Evolutionary conservation across 2,113 vertebrate species (phyloP).

Genomic region (Cavia aperea): DNA sequence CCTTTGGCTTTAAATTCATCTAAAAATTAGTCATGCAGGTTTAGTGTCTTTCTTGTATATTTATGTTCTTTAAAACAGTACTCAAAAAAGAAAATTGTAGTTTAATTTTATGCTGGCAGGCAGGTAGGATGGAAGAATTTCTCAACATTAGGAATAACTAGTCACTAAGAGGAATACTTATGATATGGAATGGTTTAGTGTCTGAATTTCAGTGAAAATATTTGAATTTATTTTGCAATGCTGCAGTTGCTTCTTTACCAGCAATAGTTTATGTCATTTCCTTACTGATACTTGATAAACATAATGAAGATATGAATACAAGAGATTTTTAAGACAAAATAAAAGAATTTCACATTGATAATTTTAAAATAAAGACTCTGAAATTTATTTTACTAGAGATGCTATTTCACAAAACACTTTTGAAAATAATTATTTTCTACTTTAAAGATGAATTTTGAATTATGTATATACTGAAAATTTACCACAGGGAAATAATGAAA

Average conservation of each 20-base stretch:
- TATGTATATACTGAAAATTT: not conserved
- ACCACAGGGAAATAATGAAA: not conserved
- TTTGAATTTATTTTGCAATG: not conserved
- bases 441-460: conserved; percentile 21
- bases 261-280: not conserved
- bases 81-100: not conserved
- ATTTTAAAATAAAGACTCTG: conserved; percentile 4
- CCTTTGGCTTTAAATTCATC: conserved; percentile 35
- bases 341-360: not conserved
- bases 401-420: conserved; percentile 24
- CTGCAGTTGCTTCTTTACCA: not conserved
- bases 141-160: not conserved
- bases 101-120: conserved; percentile 12
- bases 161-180: not conserved
- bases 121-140: not conserved
- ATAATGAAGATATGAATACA: not conserved
- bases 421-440: not conserved
- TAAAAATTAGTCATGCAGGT: not conserved
- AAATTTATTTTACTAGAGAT: conserved; percentile 16
- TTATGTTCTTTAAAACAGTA: not conserved
- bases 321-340: not conserved
- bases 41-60: not conserved
- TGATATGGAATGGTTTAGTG: not conserved
- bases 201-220: not conserved
- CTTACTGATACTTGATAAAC: not conserved